Base-by-base conservation (phyloP, 2,797 vertebrate genomes). In the Uromys caudimaculatus region DNA sequence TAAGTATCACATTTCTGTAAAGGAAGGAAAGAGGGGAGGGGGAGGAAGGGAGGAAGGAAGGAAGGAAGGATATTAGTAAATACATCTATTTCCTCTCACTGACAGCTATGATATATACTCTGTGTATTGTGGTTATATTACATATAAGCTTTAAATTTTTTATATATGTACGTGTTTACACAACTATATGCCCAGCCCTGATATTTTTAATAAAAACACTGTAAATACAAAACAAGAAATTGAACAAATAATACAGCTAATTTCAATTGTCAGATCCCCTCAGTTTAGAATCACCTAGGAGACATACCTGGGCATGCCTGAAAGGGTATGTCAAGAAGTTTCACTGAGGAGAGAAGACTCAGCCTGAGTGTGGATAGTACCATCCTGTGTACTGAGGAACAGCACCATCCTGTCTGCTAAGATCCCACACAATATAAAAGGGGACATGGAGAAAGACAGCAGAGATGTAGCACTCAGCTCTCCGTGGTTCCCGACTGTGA, bases 1-100 rank as follows among this genome's bases (percentile, higher is more conserved):
- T 99, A 97, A 2, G 90, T 98, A 50, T 99, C 97, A 97, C 98
- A 86, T 1, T 67, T 38, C 99, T 99, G 86, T 79, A n/a, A 95
- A 97, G 82, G 82, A 76, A 85, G 32, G 93, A 96, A 89, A 93
- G 93, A 88, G 90, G 24, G 12, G 2, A 88, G 35, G n/a, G 35
- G 47, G 38, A 44, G 27, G 6, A 7, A 1, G 13, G 3, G 10
- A 54, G 24, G 2, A 16, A 12, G 0, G 0, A 38, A 19, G 19
- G 10, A 52, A 32, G 9, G 3, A n/a, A 17, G 5, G 2, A 35
- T 14, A 88, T 19, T 85, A 2, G 56, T 29, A 67, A 93, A 92
- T 6, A 50, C 24, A 71, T 87, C 11, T 79, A 35, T 75, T 93
- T 96, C 17, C 19, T 73, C 0, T 60, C 56, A 82, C 1, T 60